phyloP scores from a whole-genome alignment of 1,140 invertebrate genomes.

The Lysiphlebus fabarum region DNA sequence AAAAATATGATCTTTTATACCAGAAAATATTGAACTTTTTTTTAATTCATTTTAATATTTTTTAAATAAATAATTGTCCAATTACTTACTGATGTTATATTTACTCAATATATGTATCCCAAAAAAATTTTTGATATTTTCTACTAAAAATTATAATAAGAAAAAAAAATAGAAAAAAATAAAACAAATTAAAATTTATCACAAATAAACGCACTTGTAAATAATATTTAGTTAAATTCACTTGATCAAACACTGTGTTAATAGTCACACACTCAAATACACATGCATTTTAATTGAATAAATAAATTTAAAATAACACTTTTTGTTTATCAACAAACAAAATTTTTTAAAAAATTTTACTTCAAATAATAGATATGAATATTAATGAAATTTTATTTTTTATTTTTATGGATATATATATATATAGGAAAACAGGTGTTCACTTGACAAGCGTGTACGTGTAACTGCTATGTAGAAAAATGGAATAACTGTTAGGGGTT shows the following conservation, averaged over 20 bases:
- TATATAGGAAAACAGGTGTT: slow-evolving; percentile 1
- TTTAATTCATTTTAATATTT: too few relatives aligned
- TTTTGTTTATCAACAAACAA: too few relatives aligned
- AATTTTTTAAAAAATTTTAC: too few relatives aligned
- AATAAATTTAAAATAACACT: too few relatives aligned
- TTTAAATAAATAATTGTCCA: not conserved
- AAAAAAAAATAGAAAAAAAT: not conserved
- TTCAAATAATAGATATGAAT: too few relatives aligned
- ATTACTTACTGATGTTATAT: not conserved
- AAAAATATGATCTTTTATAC: not conserved
- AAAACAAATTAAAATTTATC: not conserved
- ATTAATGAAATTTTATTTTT: too few relatives aligned
- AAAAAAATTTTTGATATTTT: not conserved
- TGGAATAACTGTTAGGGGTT: not conserved
- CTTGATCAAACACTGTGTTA: slow-evolving; percentile 1
- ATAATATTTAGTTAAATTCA: not conserved
- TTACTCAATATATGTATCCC: not conserved
- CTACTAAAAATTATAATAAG: not conserved
- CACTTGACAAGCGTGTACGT: slow-evolving; percentile 14
- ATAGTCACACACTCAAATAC: too few relatives aligned
- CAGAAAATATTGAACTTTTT: too few relatives aligned
- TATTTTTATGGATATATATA: not conserved
- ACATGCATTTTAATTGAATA: too few relatives aligned
- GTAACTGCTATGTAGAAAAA: slow-evolving; percentile 2
- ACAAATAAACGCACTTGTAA: slow-evolving; percentile 3